Evolutionary conservation across 2,888 invertebrate genomes (phyloP), one percentile per base, ranked within the genome.

Genomic region (Cantharis flavilabris): DNA sequence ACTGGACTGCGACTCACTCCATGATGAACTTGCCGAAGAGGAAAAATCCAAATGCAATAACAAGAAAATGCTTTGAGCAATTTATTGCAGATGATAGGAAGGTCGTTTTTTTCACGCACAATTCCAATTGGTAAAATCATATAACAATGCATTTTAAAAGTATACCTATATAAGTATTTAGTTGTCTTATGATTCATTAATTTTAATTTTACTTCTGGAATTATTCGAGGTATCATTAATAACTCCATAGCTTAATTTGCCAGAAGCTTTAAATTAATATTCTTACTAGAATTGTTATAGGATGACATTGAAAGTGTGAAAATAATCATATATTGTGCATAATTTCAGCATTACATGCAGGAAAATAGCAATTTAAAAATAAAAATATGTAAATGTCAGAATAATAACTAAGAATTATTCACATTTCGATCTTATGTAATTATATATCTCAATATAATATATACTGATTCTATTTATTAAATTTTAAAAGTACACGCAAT

Each of bases 381-480:
- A 67, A 67, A 67, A 67, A 23, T 67, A 67, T 67, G 65, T 67
- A 67, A 67, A 67, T 67, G 26, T 67, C 65, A 23, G 16, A 67
- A 23, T 74, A 16, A 74, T 70, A 16, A 74, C 62, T 10, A 74
- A 26, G 63, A 64, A 74, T 74, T 74, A 74, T 70, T 64, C 64
- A 33, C 70, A 74, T 70, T 33, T 70, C 64, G 28, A 33, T 14
- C 70, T 30, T 70, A 63, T 70, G 63, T 74, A 74, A 74, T 74
- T 74, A 70, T 63, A 70, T 64, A 64, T 30, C 64, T 74, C 70
- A 49, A 74, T 74, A 74, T n/a, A 49, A 49, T 70, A 70, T 74
- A 18, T 70, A 69, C 69, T 23, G 63, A 64, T 74, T 70, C 70
- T 70, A 70, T 64, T 69, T 72, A 65, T 30, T 72, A 72, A 72